Evolutionary conservation across 2,888 invertebrate genomes (phyloP).

Genomic region (Embidobia sp.): DNA sequence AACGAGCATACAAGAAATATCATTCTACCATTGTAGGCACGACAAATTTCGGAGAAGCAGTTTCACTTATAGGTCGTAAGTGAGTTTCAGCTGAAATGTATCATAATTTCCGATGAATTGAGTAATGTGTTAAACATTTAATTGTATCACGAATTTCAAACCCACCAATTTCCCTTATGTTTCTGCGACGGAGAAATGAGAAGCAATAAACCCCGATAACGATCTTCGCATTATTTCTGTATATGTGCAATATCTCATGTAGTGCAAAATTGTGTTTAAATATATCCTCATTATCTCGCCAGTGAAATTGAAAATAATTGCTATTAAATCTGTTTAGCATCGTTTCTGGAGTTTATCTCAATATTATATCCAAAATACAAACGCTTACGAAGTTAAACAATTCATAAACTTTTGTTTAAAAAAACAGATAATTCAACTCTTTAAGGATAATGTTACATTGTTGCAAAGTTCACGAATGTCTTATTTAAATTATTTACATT

Average conservation of each 20-base stretch:
- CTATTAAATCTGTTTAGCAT: no score
- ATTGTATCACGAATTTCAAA: conserved; percentile 28
- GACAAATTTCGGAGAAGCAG: neutral
- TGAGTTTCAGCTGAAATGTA: conserved; percentile 23
- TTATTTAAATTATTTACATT: no score
- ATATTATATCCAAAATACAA: no score
- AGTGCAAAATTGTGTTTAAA: neutral
- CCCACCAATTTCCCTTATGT: conserved; percentile 33
- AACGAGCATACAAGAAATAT: neutral
- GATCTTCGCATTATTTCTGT: conserved; percentile 21
- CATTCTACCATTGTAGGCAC: neutral
- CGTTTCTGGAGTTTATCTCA: no score
- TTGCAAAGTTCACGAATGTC: no score
- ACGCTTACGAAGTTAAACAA: no score
- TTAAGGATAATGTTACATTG: no score
- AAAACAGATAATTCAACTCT: no score
- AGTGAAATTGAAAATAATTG: no score
- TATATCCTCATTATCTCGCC: neutral
- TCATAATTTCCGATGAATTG: conserved; percentile 35
- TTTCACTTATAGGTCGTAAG: conserved; percentile 16
- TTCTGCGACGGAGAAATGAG: conserved; percentile 21
- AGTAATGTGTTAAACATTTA: conserved; percentile 44
- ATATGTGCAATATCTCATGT: neutral
- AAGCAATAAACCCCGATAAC: conserved; percentile 28
- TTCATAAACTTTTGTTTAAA: no score